These are phyloP conservation scores for Lycia hirtaria DNA, from an alignment of 2,888 invertebrate genomes.

Conservation along the genomic window DNA sequence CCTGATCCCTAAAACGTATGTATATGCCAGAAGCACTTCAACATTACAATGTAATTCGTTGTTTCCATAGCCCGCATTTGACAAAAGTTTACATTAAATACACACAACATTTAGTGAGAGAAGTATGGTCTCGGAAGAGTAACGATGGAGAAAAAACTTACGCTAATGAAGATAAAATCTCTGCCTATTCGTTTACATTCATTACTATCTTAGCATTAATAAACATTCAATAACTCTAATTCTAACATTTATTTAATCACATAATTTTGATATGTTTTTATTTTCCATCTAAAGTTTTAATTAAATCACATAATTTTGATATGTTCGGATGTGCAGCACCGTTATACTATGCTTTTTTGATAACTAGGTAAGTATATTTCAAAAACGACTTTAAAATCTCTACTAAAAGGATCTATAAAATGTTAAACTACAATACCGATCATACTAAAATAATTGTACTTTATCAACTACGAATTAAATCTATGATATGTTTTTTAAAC, in stretches of 20 bases:
- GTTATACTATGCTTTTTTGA: constrained; percentile 65
- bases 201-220: constrained; percentile 61
- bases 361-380: constrained; percentile 41
- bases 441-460: constrained; percentile 83
- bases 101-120: constrained; percentile 49
- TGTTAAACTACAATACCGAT: constrained; percentile 78
- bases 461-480: constrained; percentile 71
- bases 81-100: constrained; percentile 69
- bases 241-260: constrained; percentile 63
- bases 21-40: no score
- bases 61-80: constrained; percentile 82
- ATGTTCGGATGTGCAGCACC: constrained; percentile 80
- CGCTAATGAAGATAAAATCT: constrained; percentile 40
- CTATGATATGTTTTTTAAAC: constrained; percentile 72
- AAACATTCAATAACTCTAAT: constrained; percentile 57
- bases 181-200: constrained; percentile 54
- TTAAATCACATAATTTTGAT: constrained; percentile 81
- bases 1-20: constrained; percentile 37
- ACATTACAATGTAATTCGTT: constrained; percentile 72
- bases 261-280: constrained; percentile 80
- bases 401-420: constrained; percentile 74
- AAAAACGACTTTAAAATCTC: constrained; percentile 51
- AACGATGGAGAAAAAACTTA: constrained; percentile 42
- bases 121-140: constrained; percentile 44
- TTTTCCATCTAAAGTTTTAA: constrained; percentile 32